These are phyloP conservation scores for Drosophila ustulata DNA, from an alignment of 2,888 invertebrate genomes.

Conservation along the genomic window DNA sequence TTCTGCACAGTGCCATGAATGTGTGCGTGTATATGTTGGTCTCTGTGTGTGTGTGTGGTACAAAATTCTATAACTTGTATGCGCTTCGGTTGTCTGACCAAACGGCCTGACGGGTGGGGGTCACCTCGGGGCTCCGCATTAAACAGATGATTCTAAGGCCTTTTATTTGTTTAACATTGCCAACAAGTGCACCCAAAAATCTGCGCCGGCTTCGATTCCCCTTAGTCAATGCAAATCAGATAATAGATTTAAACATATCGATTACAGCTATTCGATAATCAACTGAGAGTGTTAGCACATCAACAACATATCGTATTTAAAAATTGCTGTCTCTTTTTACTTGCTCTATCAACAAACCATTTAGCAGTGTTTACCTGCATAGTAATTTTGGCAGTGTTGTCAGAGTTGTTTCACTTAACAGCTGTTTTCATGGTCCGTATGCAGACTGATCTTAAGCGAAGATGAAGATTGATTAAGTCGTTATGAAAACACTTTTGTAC, in stretches of 20 bases:
- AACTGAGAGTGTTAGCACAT: not conserved
- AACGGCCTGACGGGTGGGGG: conserved; percentile 33
- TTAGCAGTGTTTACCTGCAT: conserved; percentile 12
- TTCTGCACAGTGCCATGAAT: conserved; percentile 27
- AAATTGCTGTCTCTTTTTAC: not conserved
- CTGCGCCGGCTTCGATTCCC: not conserved
- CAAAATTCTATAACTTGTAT: conserved; percentile 55
- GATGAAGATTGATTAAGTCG: not conserved
- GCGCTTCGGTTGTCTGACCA: conserved; percentile 33
- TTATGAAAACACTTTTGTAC: too few relatives aligned
- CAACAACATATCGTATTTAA: not conserved
- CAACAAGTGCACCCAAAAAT: not conserved
- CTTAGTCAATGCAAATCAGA: not conserved
- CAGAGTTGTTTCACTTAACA: not conserved
- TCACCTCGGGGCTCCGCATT: conserved; percentile 23
- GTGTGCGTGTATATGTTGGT: conserved; percentile 15
- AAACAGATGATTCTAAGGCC: conserved; percentile 23
- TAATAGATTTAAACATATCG: not conserved
- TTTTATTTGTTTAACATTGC: conserved; percentile 16
- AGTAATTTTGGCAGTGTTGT: conserved; percentile 7
- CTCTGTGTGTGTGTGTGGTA: conserved; percentile 39
- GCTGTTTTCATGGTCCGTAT: conserved; percentile 1
- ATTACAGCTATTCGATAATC: not conserved
- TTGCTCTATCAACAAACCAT: not conserved
- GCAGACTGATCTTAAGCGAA: not conserved